These are phyloP conservation scores for Heliconius sara DNA, from an alignment of 2,888 invertebrate species.

Conservation along the genomic window DNA sequence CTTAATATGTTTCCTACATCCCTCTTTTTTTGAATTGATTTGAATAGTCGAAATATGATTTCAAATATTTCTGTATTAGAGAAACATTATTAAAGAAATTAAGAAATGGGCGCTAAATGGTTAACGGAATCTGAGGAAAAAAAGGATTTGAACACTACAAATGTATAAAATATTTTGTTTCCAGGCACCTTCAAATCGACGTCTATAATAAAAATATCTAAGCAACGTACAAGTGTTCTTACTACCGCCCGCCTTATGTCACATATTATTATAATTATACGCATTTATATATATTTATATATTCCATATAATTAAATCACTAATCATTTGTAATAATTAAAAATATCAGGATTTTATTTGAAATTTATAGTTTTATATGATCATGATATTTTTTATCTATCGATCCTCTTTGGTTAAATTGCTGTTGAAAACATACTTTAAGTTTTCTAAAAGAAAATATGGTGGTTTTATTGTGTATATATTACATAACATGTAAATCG, in stretches of 20 bases:
- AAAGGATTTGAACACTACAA: no score
- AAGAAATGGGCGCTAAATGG: no score
- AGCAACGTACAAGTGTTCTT: constrained; percentile 27
- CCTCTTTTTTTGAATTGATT: not conserved
- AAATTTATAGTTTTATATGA: no score
- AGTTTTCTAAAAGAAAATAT: not conserved
- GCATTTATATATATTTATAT: constrained; percentile 2
- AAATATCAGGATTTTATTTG: no score
- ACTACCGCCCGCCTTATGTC: constrained; percentile 16
- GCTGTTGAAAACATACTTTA: not conserved
- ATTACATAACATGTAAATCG: no score
- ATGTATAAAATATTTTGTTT: not conserved
- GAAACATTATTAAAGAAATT: no score
- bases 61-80: not conserved
- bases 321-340: no score
- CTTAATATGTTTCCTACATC: no score
- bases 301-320: not conserved
- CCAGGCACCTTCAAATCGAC: constrained; percentile 13
- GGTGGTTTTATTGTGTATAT: not conserved
- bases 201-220: not conserved
- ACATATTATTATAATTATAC: constrained; percentile 3
- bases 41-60: not conserved
- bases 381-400: not conserved
- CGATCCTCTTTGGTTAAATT: not conserved
- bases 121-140: no score